Evolutionary conservation across 2,113 vertebrate genomes (phyloP).

Genomic region (Tychaedon coryphoeus): DNA sequence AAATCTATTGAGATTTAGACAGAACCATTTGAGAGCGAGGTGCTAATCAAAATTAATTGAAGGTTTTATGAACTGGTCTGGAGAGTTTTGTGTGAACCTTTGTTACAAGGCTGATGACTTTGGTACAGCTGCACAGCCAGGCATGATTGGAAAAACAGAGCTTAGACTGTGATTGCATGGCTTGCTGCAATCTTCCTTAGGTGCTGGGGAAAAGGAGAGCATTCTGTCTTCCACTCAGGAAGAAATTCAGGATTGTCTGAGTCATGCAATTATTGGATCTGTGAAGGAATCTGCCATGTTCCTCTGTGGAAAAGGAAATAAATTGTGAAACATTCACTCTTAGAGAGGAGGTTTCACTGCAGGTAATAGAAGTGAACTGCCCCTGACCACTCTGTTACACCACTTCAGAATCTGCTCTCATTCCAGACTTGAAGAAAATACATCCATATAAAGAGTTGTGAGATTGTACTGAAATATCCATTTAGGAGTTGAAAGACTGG

Average conservation of each 20-base stretch:
- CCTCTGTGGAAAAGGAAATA: not conserved
- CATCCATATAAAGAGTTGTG: not conserved
- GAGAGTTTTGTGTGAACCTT: not conserved
- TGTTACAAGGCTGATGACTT: not conserved
- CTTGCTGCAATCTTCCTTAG: not conserved
- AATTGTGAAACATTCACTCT: not conserved
- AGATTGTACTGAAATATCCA: not conserved
- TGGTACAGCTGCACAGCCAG: not conserved
- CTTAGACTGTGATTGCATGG: not conserved
- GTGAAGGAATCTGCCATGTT: not conserved
- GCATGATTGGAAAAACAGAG: not conserved
- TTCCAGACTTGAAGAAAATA: not conserved
- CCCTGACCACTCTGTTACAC: not conserved
- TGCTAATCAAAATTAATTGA: not conserved
- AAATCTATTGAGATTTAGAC: not conserved
- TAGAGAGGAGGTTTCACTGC: not conserved
- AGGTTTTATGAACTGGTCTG: not conserved
- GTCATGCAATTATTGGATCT: not conserved
- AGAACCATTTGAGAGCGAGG: not conserved
- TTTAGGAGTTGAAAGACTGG: not conserved
- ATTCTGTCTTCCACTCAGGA: not conserved
- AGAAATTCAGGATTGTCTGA: not conserved
- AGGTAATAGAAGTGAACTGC: not conserved
- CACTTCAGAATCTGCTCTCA: not conserved
- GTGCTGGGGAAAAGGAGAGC: not conserved